Base-by-base conservation (phyloP, 2,888 invertebrate species). In the Ephialtes manifestator region DNA sequence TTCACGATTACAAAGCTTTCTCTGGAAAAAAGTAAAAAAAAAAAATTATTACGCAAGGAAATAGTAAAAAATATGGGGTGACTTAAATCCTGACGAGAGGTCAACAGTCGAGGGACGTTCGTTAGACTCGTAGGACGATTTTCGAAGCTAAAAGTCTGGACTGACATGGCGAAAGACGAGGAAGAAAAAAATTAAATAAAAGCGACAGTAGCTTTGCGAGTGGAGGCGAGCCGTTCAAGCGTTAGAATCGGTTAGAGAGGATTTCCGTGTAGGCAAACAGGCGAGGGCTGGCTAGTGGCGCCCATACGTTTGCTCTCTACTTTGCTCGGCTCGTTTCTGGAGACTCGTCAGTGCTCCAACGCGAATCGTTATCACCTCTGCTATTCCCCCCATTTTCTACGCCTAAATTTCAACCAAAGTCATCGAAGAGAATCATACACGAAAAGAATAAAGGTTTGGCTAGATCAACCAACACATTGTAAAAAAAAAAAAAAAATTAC, bases 201-300 rank as follows among this genome's bases (percentile, higher is more conserved):
- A 81, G 60, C 77, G 43, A 67, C 51, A 55, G 68, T 31, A 63
- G 35, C 65, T 20, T 58, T 24, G 77, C 43, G 77, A 80, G 46
- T 68, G 70, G 76, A 79, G 83, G 18, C 78, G 82, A 91, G 92
- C 92, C 92, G 92, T 85, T 89, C 79, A 83, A 89, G 89, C 90
- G 88, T 87, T 91, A 92, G 93, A 93, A 94, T 94, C 92, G 92
- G 92, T 91, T 92, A 92, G 92, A 94, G 93, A 94, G 94, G 93
- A 94, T 94, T 94, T 94, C 91, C 93, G 93, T 94, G 94, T 94
- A 93, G 90, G 93, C 92, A 94, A 94, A 94, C 93, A 94, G 89
- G 82, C 89, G 90, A 89, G 83, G 85, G 75, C 10, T 24, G 77
- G 68, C 71, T 63, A 70, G 65, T 77, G 68, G 51, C 74, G 58